Evolutionary conservation across 2,888 invertebrate species (phyloP).

Genomic region (Peribatodes rhomboidaria): DNA sequence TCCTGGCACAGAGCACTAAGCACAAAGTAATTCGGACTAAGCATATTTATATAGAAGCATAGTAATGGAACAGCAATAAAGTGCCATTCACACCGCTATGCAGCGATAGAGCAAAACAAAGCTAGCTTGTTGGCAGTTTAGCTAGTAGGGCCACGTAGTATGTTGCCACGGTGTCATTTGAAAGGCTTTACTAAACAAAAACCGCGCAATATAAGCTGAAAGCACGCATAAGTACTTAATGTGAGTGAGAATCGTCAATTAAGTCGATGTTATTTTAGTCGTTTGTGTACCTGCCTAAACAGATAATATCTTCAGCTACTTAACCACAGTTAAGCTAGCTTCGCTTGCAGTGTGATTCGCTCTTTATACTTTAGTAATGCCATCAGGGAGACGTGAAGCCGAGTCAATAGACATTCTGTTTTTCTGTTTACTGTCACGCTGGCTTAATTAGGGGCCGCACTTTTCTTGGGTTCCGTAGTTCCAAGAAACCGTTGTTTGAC

Average conservation of each 20-base stretch:
- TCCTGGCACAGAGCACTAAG: slow-evolving; percentile 1
- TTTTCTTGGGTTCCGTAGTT: slow-evolving; percentile 3
- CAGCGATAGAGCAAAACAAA: too few relatives aligned
- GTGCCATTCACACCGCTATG: background rate
- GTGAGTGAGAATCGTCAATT: too few relatives aligned
- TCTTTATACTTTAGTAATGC: background rate
- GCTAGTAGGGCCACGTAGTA: too few relatives aligned
- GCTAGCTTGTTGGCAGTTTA: too few relatives aligned
- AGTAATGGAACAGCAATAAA: background rate
- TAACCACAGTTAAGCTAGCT: background rate
- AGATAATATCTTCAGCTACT: background rate
- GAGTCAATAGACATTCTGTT: slow-evolving; percentile 14
- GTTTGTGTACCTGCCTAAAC: too few relatives aligned
- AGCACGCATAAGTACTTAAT: too few relatives aligned
- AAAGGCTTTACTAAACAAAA: too few relatives aligned
- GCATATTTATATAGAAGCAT: slow-evolving; percentile 17
- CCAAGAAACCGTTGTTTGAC: background rate
- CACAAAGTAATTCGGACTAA: slow-evolving; percentile 19
- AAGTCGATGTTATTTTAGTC: too few relatives aligned
- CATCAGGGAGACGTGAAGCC: slow-evolving; percentile 19
- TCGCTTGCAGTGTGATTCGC: background rate
- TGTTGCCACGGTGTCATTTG: too few relatives aligned
- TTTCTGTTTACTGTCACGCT: slow-evolving; percentile 21
- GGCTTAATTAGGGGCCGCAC: slow-evolving; percentile 13
- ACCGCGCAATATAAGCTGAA: too few relatives aligned